phyloP scores from a whole-genome alignment of 2,888 invertebrate genomes.

The Pomacea canaliculata region DNA sequence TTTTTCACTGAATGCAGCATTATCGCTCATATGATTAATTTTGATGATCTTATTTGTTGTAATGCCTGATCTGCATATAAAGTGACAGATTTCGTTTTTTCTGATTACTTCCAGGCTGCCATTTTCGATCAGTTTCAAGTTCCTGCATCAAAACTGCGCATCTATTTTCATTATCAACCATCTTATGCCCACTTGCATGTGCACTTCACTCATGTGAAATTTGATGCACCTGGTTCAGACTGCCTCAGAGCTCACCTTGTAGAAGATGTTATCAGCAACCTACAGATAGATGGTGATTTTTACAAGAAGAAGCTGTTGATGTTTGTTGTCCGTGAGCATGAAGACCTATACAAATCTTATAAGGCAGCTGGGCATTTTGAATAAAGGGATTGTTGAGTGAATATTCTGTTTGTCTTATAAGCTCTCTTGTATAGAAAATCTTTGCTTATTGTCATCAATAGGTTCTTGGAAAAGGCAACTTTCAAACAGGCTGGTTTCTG shows the following conservation, averaged over 20 bases:
- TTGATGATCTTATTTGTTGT: too few species aligned
- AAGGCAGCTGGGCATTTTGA: slow-evolving; percentile 45
- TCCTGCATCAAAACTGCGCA: slow-evolving; percentile 77
- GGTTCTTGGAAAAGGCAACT: too few species aligned
- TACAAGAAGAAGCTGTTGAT: slow-evolving; percentile 86
- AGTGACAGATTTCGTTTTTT: too few species aligned
- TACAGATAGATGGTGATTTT: slow-evolving; percentile 84
- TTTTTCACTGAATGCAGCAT: too few species aligned
- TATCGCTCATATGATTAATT: too few species aligned
- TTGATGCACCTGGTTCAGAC: slow-evolving; percentile 77
- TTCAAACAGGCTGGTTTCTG: too few species aligned
- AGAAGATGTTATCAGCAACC: slow-evolving; percentile 89
- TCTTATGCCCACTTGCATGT: slow-evolving; percentile 97
- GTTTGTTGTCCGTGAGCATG: slow-evolving; percentile 83
- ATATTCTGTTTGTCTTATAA: neutral
- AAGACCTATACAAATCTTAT: slow-evolving; percentile 76
- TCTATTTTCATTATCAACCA: slow-evolving; percentile 95
- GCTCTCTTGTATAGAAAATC: neutral
- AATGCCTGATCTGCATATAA: too few species aligned
- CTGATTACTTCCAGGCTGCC: slow-evolving; percentile 73
- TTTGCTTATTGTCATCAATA: neutral
- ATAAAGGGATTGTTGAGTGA: neutral
- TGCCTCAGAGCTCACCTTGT: slow-evolving; percentile 90
- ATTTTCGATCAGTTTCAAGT: slow-evolving; percentile 85
- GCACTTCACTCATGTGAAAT: slow-evolving; percentile 82